Conservation (phyloP, 2,113 vertebrate genomes). For the Diadophis punctatus region DNA sequence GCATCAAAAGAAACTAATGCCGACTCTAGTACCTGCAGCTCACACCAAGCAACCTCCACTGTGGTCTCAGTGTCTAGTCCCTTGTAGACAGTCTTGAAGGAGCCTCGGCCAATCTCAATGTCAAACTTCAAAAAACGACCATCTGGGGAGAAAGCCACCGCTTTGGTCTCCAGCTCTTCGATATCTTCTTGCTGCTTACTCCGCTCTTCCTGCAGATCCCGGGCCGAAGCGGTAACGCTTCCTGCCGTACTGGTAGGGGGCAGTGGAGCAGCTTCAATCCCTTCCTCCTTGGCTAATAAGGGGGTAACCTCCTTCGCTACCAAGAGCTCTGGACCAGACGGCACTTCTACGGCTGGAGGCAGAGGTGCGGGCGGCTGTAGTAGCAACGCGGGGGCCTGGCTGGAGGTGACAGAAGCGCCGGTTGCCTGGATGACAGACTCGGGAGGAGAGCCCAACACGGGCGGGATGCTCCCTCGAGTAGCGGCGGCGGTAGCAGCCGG, state of each 20-base stretch:
- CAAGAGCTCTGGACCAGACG: conserved; percentile 34
- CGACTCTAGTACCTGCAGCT: conserved; percentile 85
- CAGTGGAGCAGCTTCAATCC: conserved; percentile 30
- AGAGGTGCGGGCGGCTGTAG: conserved; percentile 17
- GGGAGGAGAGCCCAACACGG: conserved; percentile 49
- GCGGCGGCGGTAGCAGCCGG: conserved; percentile 24
- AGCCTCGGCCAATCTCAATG: conserved; percentile 95
- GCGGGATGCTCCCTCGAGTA: conserved; percentile 42
- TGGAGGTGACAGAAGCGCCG: conserved; percentile 13
- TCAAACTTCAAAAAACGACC: conserved; percentile 97
- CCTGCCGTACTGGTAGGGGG: conserved; percentile 56
- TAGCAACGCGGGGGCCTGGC: conserved; percentile 32
- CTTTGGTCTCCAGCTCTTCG: conserved; percentile 96
- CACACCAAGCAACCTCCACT: conserved; percentile 98
- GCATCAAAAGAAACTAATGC: neutral
- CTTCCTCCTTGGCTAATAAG: conserved; percentile 6
- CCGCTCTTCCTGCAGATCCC: conserved; percentile 71
- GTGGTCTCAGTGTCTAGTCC: conserved; percentile 97
- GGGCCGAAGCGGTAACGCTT: conserved; percentile 64
- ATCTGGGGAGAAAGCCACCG: conserved; percentile 92
- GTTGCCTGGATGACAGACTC: conserved; percentile 33
- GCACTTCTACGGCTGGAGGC: conserved; percentile 38
- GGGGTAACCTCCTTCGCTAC: neutral
- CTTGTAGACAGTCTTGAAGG: conserved; percentile 98
- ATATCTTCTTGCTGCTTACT: conserved; percentile 86